phyloP scores from a whole-genome alignment of 2,797 vertebrate genomes.

The Silurus aristotelis region DNA sequence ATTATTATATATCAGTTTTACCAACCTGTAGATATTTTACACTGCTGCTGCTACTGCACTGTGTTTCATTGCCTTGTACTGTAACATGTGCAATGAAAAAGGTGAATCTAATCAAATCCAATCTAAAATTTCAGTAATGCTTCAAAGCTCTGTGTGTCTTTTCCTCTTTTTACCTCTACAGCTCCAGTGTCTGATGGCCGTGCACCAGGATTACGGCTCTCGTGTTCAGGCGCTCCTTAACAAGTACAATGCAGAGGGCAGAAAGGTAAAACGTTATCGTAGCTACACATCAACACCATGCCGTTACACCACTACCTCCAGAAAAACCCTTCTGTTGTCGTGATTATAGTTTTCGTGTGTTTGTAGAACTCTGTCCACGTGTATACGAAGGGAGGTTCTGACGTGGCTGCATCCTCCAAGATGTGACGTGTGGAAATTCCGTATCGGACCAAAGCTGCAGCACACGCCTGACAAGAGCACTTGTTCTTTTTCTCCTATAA shows the following conservation, averaged over 20 bases:
- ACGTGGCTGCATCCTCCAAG: conserved; percentile 77
- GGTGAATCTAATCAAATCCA: too few species aligned
- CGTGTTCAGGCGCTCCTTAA: conserved; percentile 80
- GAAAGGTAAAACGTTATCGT: conserved; percentile 69
- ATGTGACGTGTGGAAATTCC: conserved; percentile 69
- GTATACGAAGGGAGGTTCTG: conserved; percentile 69
- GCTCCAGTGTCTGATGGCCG: conserved; percentile 85
- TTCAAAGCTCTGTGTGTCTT: background rate
- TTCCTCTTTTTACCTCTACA: conserved; percentile 54
- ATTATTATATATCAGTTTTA: too few species aligned
- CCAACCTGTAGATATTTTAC: too few species aligned
- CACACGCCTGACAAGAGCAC: background rate
- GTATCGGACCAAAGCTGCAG: background rate
- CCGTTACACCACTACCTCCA: background rate
- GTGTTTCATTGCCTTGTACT: too few species aligned
- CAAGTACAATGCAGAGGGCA: conserved; percentile 77
- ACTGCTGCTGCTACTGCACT: too few species aligned
- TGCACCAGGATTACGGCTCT: conserved; percentile 83
- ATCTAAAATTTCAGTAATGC: background rate
- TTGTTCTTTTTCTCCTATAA: background rate
- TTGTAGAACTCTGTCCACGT: conserved; percentile 66
- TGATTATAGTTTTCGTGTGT: background rate
- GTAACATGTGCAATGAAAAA: too few species aligned
- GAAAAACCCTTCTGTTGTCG: background rate
- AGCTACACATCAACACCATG: background rate